These are phyloP conservation scores for Crotalus adamanteus DNA, from an alignment of 2,797 vertebrate species.

Conservation along the genomic window DNA sequence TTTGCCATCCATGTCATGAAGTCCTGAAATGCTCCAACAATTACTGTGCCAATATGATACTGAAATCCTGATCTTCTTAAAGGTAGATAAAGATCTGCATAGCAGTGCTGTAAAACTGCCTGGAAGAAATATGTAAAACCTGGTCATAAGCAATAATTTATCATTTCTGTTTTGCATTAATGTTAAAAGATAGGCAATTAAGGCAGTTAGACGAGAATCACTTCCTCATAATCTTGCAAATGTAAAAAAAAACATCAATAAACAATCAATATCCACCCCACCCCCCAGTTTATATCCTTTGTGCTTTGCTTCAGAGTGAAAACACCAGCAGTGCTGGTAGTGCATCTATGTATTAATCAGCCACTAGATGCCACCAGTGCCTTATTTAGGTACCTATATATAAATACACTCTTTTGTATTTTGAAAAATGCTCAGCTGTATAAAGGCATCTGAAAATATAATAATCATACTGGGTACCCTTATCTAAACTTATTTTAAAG, in stretches of 20 bases:
- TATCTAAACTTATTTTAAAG: not conserved
- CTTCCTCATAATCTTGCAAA: not conserved
- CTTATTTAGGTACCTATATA: rapidly evolving
- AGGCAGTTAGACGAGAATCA: not conserved
- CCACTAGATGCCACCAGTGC: constrained; percentile 58
- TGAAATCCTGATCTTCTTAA: not conserved
- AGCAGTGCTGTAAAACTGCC: not conserved
- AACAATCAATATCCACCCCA: not conserved
- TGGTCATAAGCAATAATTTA: not conserved
- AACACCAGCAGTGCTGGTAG: not conserved
- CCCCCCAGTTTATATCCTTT: not conserved
- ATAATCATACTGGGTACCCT: not conserved
- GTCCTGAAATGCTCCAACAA: not conserved
- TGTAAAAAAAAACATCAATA: not conserved
- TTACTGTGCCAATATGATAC: not conserved
- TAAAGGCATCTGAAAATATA: not conserved
- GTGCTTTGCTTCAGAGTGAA: not conserved
- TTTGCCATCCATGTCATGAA: not conserved
- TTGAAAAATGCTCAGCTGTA: not conserved
- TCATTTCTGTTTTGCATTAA: not conserved
- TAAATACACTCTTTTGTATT: rapidly evolving
- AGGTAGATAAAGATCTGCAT: not conserved
- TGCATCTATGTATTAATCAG: not conserved
- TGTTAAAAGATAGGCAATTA: not conserved
- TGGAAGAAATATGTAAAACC: not conserved